Conservation (phyloP, 2,797 vertebrate species). For the Melanotaenia boesemani region DNA sequence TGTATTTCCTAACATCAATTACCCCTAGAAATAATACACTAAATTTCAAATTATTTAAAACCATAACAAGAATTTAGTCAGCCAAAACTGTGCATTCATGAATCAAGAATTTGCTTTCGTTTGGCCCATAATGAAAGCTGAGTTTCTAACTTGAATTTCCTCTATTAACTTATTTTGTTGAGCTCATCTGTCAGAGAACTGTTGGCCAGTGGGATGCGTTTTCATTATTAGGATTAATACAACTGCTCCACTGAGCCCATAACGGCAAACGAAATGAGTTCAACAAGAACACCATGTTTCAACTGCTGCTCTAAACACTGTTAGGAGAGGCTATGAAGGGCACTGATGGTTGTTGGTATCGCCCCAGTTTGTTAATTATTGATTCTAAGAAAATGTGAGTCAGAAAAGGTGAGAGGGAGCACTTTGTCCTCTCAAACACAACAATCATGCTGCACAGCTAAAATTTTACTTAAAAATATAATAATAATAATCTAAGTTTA, state of each 20-base stretch:
- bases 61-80: no score
- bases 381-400: conserved; percentile 23
- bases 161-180: background rate
- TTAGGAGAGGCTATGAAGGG: conserved; percentile 23
- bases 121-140: background rate
- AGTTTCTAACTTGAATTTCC: conserved; percentile 11
- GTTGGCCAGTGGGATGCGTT: conserved; percentile 14
- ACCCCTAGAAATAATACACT: background rate
- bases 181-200: conserved; percentile 3
- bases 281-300: conserved; percentile 42
- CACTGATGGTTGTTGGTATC: conserved; percentile 11
- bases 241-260: conserved; percentile 22
- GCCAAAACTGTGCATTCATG: background rate
- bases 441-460: background rate
- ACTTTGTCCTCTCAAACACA: background rate
- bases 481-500: background rate
- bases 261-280: conserved; percentile 32
- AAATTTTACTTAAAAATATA: background rate
- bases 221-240: conserved; percentile 28
- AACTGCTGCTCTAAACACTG: conserved; percentile 3
- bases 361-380: conserved; percentile 40
- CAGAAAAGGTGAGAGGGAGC: conserved; percentile 37
- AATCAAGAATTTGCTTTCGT: background rate
- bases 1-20: background rate
- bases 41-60: background rate